Percentiles rank a stretch among this genome's conserved stretches.
Conservation (phyloP, 2,888 invertebrate genomes). For the Eupeodes latifasciatus region DNA sequence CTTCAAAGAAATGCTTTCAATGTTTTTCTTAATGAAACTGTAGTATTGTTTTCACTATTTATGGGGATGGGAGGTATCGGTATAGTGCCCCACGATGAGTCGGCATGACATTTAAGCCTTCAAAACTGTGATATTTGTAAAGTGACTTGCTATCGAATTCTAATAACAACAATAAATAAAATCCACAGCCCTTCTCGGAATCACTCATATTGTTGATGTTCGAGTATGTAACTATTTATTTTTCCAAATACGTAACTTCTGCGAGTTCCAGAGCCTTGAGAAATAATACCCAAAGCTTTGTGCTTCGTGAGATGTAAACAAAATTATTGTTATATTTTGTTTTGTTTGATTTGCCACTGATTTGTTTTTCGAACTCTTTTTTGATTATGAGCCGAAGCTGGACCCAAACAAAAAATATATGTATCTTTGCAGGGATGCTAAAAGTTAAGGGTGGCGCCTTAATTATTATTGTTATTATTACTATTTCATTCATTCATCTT, state of each 20-base stretch:
- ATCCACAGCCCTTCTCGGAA: conserved; percentile 13
- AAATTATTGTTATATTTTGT: background rate
- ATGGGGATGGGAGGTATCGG: background rate
- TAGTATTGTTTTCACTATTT: background rate
- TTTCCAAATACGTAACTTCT: background rate
- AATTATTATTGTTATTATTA: conserved; percentile 31
- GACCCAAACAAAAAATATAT: too few species aligned
- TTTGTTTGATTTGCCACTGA: background rate
- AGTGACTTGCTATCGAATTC: too few species aligned
- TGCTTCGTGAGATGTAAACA: background rate
- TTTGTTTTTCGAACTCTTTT: background rate
- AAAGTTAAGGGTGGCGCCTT: conserved; percentile 36
- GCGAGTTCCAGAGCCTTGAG: background rate
- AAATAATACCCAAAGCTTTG: background rate
- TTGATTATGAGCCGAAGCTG: background rate
- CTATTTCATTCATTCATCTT: conserved; percentile 16
- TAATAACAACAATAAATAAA: background rate
- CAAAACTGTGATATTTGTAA: background rate
- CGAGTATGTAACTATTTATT: background rate
- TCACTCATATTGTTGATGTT: background rate
- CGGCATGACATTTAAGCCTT: conserved; percentile 27
- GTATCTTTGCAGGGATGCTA: background rate
- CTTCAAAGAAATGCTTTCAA: background rate
- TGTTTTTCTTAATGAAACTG: conserved; percentile 32
- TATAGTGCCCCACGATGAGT: conserved; percentile 16